phyloP scores from a whole-genome alignment of 2,113 vertebrate genomes.

The Bolborhynchus lineola region DNA sequence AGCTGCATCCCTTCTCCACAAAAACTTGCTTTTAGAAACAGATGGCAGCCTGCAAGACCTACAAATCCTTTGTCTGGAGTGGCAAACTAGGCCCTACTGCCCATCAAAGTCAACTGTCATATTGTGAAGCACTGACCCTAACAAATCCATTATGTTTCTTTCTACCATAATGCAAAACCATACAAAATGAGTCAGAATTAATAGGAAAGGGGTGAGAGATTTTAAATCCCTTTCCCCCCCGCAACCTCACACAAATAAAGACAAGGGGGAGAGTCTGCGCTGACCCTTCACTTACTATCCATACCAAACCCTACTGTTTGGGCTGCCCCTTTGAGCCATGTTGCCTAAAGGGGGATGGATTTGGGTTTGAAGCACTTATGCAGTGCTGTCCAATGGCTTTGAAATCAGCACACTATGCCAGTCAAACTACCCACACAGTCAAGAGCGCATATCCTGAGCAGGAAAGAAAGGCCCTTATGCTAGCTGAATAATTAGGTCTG shows the following conservation, averaged over 20 bases:
- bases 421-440: not conserved
- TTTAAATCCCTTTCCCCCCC: conserved; percentile 16
- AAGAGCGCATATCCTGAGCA: not conserved
- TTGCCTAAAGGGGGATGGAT: not conserved
- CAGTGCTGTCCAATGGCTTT: fast-evolving
- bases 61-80: conserved; percentile 66
- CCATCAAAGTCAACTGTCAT: conserved; percentile 65
- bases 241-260: not conserved
- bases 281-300: not conserved
- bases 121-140: conserved; percentile 74
- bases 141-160: conserved; percentile 73
- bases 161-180: conserved; percentile 48
- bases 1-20: conserved; percentile 2
- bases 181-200: conserved; percentile 60
- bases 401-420: not conserved
- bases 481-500: conserved; percentile 38
- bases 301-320: not conserved
- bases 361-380: not conserved
- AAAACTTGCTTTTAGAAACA: conserved; percentile 70
- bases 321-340: not conserved
- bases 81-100: conserved; percentile 49
- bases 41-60: conserved; percentile 70
- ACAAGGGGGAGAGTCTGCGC: not conserved
- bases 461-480: conserved; percentile 6
- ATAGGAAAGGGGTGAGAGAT: conserved; percentile 29